These are phyloP conservation scores for Muscicapa adusta DNA, from an alignment of 2,113 vertebrate genomes.

Conservation along the genomic window DNA sequence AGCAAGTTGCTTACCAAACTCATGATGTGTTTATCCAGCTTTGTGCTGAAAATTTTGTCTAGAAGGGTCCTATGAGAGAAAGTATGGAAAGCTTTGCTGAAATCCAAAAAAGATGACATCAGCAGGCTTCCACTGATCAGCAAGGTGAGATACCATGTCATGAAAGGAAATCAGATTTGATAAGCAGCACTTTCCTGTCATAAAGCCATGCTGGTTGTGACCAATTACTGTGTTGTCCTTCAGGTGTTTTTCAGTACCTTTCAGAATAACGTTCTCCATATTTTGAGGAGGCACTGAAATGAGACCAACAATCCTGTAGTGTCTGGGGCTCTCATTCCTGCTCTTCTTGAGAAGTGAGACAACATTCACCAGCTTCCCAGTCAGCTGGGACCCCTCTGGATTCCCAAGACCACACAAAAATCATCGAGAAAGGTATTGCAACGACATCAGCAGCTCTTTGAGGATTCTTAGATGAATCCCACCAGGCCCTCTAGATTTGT, in stretches of 20 bases:
- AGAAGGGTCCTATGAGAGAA: neutral
- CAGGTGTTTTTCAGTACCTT: neutral
- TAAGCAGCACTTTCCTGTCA: neutral
- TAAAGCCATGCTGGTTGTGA: neutral
- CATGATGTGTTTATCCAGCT: neutral
- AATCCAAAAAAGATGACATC: neutral
- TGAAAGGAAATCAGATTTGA: neutral
- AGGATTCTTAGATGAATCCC: neutral
- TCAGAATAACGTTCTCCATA: neutral
- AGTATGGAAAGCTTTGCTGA: neutral
- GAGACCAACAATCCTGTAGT: neutral
- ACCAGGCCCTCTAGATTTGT: neutral
- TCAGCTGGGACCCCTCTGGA: neutral
- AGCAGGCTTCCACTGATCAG: neutral
- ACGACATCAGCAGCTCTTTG: neutral
- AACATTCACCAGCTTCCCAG: neutral
- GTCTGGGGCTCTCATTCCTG: rapidly evolving
- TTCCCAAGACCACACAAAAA: neutral
- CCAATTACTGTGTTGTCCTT: neutral
- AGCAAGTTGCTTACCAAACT: neutral
- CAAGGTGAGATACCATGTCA: neutral
- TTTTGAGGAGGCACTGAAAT: neutral
- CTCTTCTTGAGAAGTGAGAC: neutral
- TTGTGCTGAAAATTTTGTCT: neutral
- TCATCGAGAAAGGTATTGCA: neutral